Base-by-base conservation (phyloP, 2,888 invertebrate genomes). In the Onthophagus sagittarius region DNA sequence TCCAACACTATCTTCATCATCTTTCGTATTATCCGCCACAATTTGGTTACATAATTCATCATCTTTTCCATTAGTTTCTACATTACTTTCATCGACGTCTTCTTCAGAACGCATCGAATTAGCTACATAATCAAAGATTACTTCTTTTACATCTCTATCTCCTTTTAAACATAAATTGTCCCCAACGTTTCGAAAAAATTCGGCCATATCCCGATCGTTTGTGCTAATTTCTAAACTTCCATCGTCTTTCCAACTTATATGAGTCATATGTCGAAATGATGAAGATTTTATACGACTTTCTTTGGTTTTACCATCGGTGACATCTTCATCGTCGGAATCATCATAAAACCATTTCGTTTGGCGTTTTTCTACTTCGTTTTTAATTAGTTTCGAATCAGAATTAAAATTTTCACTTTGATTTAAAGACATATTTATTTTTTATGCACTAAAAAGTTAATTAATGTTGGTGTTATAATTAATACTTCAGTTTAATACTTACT, bases 161-260 rank as follows among this genome's bases (percentile, higher is more conserved):
- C 23, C 32, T 23, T 23, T 6, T 32, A 32, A 15, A n/a, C 31
- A 31, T 6, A 32, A n/a, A 15, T n/a, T 31, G 6, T 67, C 67
- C 7, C 31, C 67, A 9, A 67, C 13, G 23, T 67, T 67, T 32
- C 23, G 15, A 23, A 67, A 67, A 7, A 67, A 0, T 15, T 67
- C 67, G 23, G 67, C 67, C 11, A 67, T 31, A 1, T 67, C 67
- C 2, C 32, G 23, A 23, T 67, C 67, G 31, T 67, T 67, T 67
- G 67, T 67, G 31, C 67, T 67, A 13, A 67, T 67, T 23, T 67
- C 67, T 23, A 67, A 67, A 13, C 67, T 32, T 23, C 23, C 32
- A 31, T 67, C 67, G 7, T 15, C 31, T 6, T 67, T 67, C 67
- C 67, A 67, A 67, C 67, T 67, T 67, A 67, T 67, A 32, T 67